Evolutionary conservation across 1,140 invertebrate genomes (phyloP), one percentile per base, ranked within the genome.

Genomic region (Nasonia giraulti): DNA sequence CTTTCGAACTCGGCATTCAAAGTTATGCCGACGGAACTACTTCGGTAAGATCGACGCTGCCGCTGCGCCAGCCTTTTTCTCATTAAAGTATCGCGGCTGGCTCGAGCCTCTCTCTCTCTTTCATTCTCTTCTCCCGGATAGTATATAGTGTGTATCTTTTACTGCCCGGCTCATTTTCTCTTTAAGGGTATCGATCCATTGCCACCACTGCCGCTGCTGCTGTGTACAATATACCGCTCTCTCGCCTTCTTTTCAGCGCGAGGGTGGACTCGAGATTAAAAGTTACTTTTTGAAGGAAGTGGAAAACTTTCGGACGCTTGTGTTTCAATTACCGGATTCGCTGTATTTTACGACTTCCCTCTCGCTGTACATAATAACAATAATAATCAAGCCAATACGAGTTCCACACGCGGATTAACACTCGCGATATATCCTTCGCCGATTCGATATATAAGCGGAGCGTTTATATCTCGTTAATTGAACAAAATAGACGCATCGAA

Each of bases 401-500:
- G 20, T n/a, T 62, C 7, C 17, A 62, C 55, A 2, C 5, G 55
- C 2, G 55, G 5, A 62, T 62, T 62, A 62, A 62, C 37, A 20
- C 55, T 62, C 55, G 55, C 6, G 6, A 1, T 4, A 62, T 62
- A 62, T 62, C 17, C 55, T 37, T 3, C 5, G 20, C 55, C n/a
- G n/a, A 62, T 62, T 33, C 20, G 37, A 75, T 75, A 44, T 44
- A 75, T 75, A 75, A 75, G 20, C 73, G 73, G 12, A 17, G 7
- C 69, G 17, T 33, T 79, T 79, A 84, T 79, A 84, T 79, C 76
- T 73, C 68, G 20, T 84, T 84, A 78, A 79, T 84, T 84, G 47
- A 84, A 84, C 47, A 78, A 79, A 73, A 84, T 84, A 79, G 75
- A 55, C 75, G 75, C 77, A 83, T 83, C 78, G 33, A 78, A 78